These are phyloP conservation scores for Squalus acanthias DNA, from an alignment of 2,797 vertebrate genomes.

Conservation along the genomic window DNA sequence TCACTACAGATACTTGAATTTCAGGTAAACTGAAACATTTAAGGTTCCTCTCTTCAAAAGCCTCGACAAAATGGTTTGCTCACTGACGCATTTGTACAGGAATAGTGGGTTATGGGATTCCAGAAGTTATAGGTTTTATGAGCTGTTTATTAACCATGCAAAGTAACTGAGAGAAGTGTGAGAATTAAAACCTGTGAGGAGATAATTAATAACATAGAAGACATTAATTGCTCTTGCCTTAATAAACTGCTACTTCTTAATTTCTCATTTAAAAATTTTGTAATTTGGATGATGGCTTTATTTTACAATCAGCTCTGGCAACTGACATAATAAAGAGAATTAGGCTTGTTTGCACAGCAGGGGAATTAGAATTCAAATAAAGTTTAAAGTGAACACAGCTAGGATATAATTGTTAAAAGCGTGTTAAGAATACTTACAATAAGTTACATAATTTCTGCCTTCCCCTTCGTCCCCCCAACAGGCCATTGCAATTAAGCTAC, in stretches of 20 bases:
- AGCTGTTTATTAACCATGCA: not conserved
- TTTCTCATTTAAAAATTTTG: not conserved
- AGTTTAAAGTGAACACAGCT: not conserved
- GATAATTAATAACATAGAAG: not conserved
- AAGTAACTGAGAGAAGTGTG: not conserved
- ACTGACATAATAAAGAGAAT: not conserved
- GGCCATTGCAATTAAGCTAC: not conserved
- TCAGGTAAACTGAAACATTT: not conserved
- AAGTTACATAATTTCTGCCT: not conserved
- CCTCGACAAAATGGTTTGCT: no score
- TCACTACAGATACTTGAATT: not conserved
- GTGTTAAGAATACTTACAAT: not conserved
- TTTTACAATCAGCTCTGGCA: not conserved
- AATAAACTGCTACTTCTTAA: not conserved
- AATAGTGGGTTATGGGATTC: no score
- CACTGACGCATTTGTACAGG: no score
- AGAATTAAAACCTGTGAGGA: not conserved
- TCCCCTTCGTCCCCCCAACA: no score
- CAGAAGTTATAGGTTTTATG: no score
- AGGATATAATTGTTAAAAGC: not conserved
- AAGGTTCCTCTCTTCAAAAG: no score
- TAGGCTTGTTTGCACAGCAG: not conserved
- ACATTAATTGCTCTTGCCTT: not conserved
- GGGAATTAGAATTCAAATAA: not conserved
- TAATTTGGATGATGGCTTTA: not conserved